Conservation (phyloP, 2,888 invertebrate genomes). For the Pyralis farinalis region DNA sequence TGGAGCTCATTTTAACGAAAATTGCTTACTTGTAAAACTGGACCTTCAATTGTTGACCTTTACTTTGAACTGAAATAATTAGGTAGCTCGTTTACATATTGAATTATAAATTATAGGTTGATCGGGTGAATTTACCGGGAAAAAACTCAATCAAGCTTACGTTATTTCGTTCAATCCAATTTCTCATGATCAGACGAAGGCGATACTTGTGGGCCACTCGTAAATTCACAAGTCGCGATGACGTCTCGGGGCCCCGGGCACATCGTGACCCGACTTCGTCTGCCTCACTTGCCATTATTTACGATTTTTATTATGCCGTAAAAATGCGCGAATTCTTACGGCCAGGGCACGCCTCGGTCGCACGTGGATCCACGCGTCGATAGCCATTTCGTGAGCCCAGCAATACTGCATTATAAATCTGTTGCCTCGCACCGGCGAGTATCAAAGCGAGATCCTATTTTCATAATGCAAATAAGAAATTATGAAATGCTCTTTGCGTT, state of each 20-base stretch:
- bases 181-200: conserved; percentile 41
- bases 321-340: conserved; percentile 72
- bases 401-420: conserved; percentile 38
- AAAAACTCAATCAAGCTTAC: conserved; percentile 26
- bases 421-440: conserved; percentile 24
- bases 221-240: conserved; percentile 69
- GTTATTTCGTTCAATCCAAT: conserved; percentile 37
- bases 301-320: conserved; percentile 74
- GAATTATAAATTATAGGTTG: neutral
- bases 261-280: conserved; percentile 68
- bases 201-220: conserved; percentile 53
- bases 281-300: conserved; percentile 67
- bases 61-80: conserved; percentile 37
- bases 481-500: conserved; percentile 14
- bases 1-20: conserved; percentile 47
- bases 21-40: conserved; percentile 44
- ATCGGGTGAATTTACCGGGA: conserved; percentile 5
- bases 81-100: conserved; percentile 19
- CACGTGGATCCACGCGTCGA: conserved; percentile 73
- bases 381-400: conserved; percentile 59
- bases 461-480: conserved; percentile 29
- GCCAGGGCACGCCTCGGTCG: conserved; percentile 57
- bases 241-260: conserved; percentile 61
- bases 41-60: conserved; percentile 50
- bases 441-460: conserved; percentile 20